Base-by-base conservation (phyloP, 35 echinoderm and acorn worm genomes). In the Patiria miniata region DNA sequence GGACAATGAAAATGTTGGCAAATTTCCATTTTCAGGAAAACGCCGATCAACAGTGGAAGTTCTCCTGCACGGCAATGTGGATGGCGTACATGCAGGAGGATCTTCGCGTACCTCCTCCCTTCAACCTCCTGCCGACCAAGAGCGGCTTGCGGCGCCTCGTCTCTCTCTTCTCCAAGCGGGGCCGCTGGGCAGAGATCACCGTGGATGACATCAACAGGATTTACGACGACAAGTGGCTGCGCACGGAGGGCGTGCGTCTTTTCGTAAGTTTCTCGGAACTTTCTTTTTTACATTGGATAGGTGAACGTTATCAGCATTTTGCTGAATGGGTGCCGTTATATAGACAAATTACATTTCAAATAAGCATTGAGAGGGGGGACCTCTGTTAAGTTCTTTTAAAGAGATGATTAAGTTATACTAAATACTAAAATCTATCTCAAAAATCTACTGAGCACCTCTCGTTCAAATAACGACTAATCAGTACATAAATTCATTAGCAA, bases 1-100 rank as follows among this genome's bases (percentile, higher is more conserved):
- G n/a, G n/a, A n/a, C n/a, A n/a, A n/a, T n/a, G n/a, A n/a, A n/a
- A n/a, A n/a, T n/a, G n/a, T n/a, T n/a, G n/a, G n/a, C n/a, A n/a
- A n/a, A n/a, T n/a, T n/a, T n/a, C n/a, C 6, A 21, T 6, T 68
- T 42, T 78, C 78, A 98, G 95, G 95, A 98, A 83, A 93, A 98
- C 83, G 91, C 89, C 5, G 95, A 98, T 40, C 79, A 78, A 14
- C 88, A 98, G 78, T 98, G 95, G 95, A 98, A 98, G 76, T 98
- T 94, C 59, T 81, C 93, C 36, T 83, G 91, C 34, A 94, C 95
- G 8, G 65, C 78, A 21, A 88, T 98, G 22, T 98, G 91, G 91
- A 93, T 98, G 95, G 87, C 89, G 39, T 98, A 91, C 44, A 61
- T 98, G 15, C 85, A 98, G 26, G 95, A 98, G 23, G 80, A 79